These are phyloP conservation scores for Agelastica alni DNA, from an alignment of 2,888 invertebrate species.

Conservation along the genomic window DNA sequence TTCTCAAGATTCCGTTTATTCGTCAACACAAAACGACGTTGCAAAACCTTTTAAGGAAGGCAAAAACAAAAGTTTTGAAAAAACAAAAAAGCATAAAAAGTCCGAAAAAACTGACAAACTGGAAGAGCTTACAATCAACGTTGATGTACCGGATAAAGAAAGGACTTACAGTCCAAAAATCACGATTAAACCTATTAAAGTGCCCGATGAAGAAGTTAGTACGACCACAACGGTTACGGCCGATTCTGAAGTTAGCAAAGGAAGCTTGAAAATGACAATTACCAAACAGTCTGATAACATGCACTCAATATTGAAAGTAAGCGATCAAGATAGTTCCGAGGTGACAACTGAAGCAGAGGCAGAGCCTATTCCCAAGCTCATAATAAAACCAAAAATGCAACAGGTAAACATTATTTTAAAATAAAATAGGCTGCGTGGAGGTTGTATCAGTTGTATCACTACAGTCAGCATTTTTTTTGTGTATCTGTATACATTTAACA, in stretches of 20 bases:
- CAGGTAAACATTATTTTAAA: slow-evolving; percentile 26
- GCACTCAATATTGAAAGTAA: slow-evolving; percentile 55
- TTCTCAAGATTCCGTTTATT: too few relatives aligned
- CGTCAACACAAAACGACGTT: slow-evolving; percentile 9
- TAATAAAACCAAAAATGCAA: slow-evolving; percentile 46
- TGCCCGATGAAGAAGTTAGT: slow-evolving; percentile 43
- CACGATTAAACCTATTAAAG: slow-evolving; percentile 54
- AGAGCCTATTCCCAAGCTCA: slow-evolving; percentile 48
- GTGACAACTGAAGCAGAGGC: slow-evolving; percentile 33
- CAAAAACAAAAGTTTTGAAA: slow-evolving; percentile 18
- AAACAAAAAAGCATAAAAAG: slow-evolving; percentile 31
- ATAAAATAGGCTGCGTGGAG: too few relatives aligned
- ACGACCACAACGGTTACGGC: slow-evolving; percentile 33
- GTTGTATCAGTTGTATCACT: too few relatives aligned
- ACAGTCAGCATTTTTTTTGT: too few relatives aligned
- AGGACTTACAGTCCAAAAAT: slow-evolving; percentile 52
- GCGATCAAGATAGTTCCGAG: slow-evolving; percentile 45
- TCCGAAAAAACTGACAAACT: slow-evolving; percentile 29
- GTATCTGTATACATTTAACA: too few relatives aligned
- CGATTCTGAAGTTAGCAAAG: slow-evolving; percentile 41
- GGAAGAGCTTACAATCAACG: slow-evolving; percentile 38
- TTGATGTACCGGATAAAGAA: slow-evolving; percentile 44
- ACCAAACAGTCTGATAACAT: slow-evolving; percentile 53
- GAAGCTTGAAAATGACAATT: slow-evolving; percentile 54
- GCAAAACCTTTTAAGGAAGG: slow-evolving; percentile 9